Evolutionary conservation across 2,888 invertebrate species (phyloP).

Genomic region (Erebia palarica): DNA sequence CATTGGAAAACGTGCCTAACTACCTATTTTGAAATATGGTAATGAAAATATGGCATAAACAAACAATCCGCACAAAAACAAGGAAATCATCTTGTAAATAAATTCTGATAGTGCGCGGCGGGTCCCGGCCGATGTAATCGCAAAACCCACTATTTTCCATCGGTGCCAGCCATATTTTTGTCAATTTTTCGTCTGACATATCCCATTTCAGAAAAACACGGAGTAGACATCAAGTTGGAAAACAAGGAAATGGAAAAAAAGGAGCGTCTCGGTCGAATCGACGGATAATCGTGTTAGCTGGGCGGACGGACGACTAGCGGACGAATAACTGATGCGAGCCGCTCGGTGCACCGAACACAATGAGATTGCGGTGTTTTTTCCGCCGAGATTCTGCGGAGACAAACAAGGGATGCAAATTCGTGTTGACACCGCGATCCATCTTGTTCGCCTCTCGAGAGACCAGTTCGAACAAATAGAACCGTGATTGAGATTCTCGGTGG

Average conservation of each 20-base stretch:
- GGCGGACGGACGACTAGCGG: slow-evolving; percentile 48
- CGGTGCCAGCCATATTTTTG: slow-evolving; percentile 76
- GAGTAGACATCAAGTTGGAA: slow-evolving; percentile 78
- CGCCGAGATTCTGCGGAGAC: slow-evolving; percentile 71
- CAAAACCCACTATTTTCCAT: slow-evolving; percentile 77
- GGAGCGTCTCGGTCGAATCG: slow-evolving; percentile 75
- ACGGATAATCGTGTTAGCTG: slow-evolving; percentile 81
- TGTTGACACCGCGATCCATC: slow-evolving; percentile 82
- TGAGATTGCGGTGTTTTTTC: slow-evolving; percentile 81
- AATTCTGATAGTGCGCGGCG: slow-evolving; percentile 59
- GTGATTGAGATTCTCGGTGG: slow-evolving; percentile 71
- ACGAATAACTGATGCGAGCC: slow-evolving; percentile 76
- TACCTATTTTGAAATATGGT: slow-evolving; percentile 30
- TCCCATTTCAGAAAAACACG: slow-evolving; percentile 81
- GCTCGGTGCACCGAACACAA: slow-evolving; percentile 72
- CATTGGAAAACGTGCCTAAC: background rate
- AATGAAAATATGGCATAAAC: slow-evolving; percentile 44
- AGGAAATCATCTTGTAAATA: slow-evolving; percentile 71
- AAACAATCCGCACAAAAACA: slow-evolving; percentile 52
- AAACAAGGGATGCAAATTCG: slow-evolving; percentile 82
- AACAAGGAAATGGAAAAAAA: slow-evolving; percentile 80
- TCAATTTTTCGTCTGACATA: slow-evolving; percentile 81
- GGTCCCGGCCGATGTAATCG: slow-evolving; percentile 72
- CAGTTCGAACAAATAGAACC: slow-evolving; percentile 73
- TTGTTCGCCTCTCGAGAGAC: slow-evolving; percentile 79